A percentile compares a stretch with the other conserved stretches of the same genome.
phyloP scores from a whole-genome alignment of 2,113 vertebrate genomes.

The Sardina pilchardus region DNA sequence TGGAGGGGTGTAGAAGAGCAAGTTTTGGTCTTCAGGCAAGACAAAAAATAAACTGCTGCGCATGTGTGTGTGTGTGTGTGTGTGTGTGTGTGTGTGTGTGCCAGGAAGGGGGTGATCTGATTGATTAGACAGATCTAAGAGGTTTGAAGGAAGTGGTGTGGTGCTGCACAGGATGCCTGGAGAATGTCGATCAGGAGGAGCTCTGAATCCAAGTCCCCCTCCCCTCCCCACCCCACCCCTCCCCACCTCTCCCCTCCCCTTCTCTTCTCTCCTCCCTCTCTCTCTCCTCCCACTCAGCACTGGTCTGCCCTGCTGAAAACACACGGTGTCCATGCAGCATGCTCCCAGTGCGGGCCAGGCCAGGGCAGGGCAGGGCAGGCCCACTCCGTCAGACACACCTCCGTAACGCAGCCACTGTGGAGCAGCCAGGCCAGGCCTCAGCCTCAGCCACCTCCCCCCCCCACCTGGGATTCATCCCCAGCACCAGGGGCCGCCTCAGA shows the following conservation, averaged over 20 bases:
- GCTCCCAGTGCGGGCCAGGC: neutral
- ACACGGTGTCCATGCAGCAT: neutral
- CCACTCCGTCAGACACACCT: neutral
- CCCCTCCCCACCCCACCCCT: neutral
- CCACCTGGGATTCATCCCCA: neutral
- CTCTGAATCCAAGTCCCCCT: neutral
- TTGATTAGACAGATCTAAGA: slow-evolving; percentile 13
- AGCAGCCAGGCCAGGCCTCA: neutral
- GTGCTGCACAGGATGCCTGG: slow-evolving; percentile 29
- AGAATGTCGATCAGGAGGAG: slow-evolving; percentile 17
- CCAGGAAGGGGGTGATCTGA: neutral
- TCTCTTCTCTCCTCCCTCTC: neutral
- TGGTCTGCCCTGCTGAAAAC: neutral
- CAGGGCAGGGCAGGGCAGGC: neutral
- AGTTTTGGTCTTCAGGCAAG: neutral
- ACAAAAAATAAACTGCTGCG: neutral
- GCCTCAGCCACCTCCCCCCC: neutral
- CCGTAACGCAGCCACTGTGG: neutral
- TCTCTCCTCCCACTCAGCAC: neutral
- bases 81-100: neutral
- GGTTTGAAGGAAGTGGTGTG: slow-evolving; percentile 14
- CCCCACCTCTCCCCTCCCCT: neutral
- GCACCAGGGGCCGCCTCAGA: slow-evolving; percentile 13
- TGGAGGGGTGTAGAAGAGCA: neutral
- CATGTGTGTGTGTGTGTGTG: neutral